Evolutionary conservation across 1,140 invertebrate genomes (phyloP).

Genomic region (Drosophila mojavensis): DNA sequence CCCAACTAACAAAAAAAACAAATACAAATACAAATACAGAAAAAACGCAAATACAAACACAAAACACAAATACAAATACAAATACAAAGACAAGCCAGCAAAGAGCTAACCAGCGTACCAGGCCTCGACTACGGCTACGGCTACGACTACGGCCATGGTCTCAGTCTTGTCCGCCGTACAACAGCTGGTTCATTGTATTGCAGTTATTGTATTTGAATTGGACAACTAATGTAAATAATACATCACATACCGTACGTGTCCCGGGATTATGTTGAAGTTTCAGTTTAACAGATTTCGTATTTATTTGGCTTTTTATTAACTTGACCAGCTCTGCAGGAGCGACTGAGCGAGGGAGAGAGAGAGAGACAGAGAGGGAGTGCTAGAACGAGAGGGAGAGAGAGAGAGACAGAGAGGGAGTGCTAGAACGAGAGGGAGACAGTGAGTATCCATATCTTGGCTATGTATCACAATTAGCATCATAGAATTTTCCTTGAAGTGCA

Average conservation of each 20-base stretch:
- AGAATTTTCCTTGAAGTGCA: no score
- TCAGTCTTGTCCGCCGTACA: neutral
- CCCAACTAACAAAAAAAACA: conserved; percentile 26
- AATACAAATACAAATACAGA: conserved; percentile 22
- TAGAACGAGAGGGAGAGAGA: no score
- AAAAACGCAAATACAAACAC: conserved; percentile 30
- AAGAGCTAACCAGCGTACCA: conserved; percentile 4
- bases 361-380: no score
- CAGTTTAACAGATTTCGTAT: conserved; percentile 33
- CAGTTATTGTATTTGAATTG: conserved; percentile 52
- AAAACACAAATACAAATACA: conserved; percentile 23
- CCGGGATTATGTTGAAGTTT: conserved; percentile 26
- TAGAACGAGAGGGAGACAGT: no score
- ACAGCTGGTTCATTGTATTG: conserved; percentile 33
- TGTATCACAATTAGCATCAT: no score
- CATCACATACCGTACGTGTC: conserved; percentile 38
- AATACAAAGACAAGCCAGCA: conserved; percentile 19
- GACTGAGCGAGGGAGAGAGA: neutral
- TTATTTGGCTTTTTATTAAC: conserved; percentile 44
- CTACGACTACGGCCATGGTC: neutral
- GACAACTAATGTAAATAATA: conserved; percentile 55
- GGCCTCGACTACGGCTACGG: no score
- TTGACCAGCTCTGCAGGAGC: neutral
- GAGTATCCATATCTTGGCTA: no score
- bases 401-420: no score